Base-by-base conservation (phyloP, 2,113 vertebrate species). In the Panthera leo region DNA sequence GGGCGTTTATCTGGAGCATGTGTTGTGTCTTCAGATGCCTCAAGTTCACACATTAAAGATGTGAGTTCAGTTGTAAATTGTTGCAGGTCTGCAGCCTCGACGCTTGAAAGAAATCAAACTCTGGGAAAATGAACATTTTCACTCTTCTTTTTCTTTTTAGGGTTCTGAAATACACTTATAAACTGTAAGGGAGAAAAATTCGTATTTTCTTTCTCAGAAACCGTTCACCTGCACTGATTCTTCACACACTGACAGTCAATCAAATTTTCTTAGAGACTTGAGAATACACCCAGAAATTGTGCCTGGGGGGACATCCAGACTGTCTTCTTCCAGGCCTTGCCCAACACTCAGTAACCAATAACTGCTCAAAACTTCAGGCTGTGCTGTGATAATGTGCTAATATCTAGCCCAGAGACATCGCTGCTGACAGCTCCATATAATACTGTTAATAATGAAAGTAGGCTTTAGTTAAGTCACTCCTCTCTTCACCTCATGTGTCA, bases 11-110 rank as follows among this genome's bases (percentile, higher is more conserved):
- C 71, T 84, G 70, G 91, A 91, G 79, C 42, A 45, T 87, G 68
- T 96, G 79, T 48, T 93, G 88, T 48, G 21, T 68, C 79, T 93
- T 97, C 51, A 58, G 89, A 95, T 89, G 42, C 78, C 31, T 93
- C 65, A 45, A 61, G 68, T 96, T 97, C 96, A 92, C 94, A 96
- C 84, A 85, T 95, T 96, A 78, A 92, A 93, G 91, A 68, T 31
- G 39, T 58, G n/a, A 80, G 78, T 96, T 96, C 68, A 67, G 55
- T 55, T 42, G 8, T 92, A 96, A 96, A 93, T 97, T 79, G 53
- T 78, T 86, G 53, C 45, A 82, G 71, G 31, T 85, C 73, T 68
- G 31, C 25, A 15, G 79, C 83, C 61, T 93, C 63, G 75, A 65
- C 0, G 48, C 42, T 51, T 55, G 61, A 27, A 92, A 97, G 80